phyloP scores from a whole-genome alignment of 2,113 vertebrate species.

The Lates calcarifer region DNA sequence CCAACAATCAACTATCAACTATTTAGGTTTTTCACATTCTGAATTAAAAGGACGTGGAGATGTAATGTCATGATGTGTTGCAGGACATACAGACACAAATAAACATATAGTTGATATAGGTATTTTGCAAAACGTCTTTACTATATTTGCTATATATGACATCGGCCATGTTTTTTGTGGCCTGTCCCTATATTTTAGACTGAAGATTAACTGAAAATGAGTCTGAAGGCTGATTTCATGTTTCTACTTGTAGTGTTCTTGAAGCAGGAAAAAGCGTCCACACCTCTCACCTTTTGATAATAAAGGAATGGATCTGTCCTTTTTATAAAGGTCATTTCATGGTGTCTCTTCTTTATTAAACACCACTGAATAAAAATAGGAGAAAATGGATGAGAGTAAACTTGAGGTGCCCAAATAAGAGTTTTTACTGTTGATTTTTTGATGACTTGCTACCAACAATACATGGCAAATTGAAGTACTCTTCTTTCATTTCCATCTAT shows the following conservation, averaged over 20 bases:
- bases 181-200: neutral
- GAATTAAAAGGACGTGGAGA: neutral
- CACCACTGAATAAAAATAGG: neutral
- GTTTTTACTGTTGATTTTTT: neutral
- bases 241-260: conserved; percentile 4
- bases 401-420: neutral
- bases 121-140: no score
- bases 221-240: neutral
- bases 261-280: neutral
- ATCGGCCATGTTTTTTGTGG: neutral
- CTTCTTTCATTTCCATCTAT: no score
- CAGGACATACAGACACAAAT: no score
- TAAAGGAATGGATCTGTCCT: conserved; percentile 22
- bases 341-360: conserved; percentile 15
- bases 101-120: neutral
- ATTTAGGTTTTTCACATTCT: conserved; percentile 9
- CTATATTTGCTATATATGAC: no score
- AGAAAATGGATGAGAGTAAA: neutral
- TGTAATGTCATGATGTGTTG: neutral
- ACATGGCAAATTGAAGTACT: no score
- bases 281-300: conserved; percentile 31
- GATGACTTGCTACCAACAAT: neutral
- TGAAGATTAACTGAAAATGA: neutral
- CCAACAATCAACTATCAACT: neutral
- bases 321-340: conserved; percentile 37